phyloP scores from a whole-genome alignment of 2,888 invertebrate genomes.

The Oxyscelio sp. region DNA sequence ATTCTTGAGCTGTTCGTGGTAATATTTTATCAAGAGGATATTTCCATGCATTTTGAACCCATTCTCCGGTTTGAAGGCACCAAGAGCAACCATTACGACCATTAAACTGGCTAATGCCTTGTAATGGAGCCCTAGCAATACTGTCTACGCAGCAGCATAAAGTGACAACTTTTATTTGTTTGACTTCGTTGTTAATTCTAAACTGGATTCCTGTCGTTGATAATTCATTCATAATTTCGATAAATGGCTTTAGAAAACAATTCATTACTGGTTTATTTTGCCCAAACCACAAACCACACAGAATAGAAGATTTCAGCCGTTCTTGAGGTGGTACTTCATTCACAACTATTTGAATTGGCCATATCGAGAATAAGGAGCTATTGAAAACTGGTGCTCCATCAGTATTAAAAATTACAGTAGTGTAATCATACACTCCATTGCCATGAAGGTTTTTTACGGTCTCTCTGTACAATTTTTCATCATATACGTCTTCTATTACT shows the following conservation, averaged over 20 bases:
- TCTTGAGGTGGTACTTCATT: constrained; percentile 65
- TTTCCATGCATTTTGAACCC: constrained; percentile 35
- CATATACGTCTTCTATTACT: constrained; percentile 50
- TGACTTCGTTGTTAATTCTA: too few relatives aligned
- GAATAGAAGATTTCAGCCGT: constrained; percentile 34
- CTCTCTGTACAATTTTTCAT: constrained; percentile 51
- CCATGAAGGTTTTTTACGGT: constrained; percentile 14
- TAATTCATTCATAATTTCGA: constrained; percentile 55
- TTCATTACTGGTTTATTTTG: constrained; percentile 66
- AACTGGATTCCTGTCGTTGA: constrained; percentile 40
- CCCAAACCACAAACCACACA: constrained; percentile 60
- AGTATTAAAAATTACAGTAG: constrained; percentile 64
- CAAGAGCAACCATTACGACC: constrained; percentile 48
- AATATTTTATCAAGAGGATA: constrained; percentile 39
- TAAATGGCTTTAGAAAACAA: constrained; percentile 56
- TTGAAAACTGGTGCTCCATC: constrained; percentile 64
- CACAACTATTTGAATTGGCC: constrained; percentile 66
- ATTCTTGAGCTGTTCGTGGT: constrained; percentile 26
- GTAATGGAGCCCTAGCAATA: constrained; percentile 43
- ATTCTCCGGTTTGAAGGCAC: constrained; percentile 54
- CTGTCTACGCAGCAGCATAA: constrained; percentile 62
- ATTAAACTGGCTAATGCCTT: constrained; percentile 54
- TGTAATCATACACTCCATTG: constrained; percentile 6
- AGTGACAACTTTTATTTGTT: constrained; percentile 27
- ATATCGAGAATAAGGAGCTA: constrained; percentile 61